Conservation (phyloP, 2,113 vertebrate genomes). For the Seriola rivoliana region DNA sequence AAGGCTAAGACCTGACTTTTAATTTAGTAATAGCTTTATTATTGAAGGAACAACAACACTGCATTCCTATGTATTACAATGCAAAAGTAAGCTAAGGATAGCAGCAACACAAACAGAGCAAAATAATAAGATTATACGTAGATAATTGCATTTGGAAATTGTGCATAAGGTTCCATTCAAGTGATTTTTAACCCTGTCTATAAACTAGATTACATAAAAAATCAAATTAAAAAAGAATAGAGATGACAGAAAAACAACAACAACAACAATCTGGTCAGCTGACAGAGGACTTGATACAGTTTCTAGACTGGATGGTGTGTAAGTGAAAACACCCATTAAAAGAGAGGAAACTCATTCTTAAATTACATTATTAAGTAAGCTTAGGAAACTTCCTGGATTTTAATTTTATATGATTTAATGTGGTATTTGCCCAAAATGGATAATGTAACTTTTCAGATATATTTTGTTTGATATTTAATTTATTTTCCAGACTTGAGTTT, state of each 20-base stretch:
- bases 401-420: not conserved
- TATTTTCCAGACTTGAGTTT: not conserved
- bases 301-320: not conserved
- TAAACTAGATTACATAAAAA: not conserved
- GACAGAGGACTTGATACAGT: not conserved
- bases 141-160: not conserved
- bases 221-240: not conserved
- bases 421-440: not conserved
- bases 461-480: no score
- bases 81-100: not conserved
- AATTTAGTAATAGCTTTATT: not conserved
- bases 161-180: not conserved
- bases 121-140: not conserved
- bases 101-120: no score
- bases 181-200: not conserved
- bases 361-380: no score
- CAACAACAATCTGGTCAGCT: not conserved
- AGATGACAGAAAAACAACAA: not conserved
- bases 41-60: not conserved
- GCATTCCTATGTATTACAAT: not conserved
- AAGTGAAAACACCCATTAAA: no score
- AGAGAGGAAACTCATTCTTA: not conserved
- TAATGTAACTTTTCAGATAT: not conserved
- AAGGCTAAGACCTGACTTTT: not conserved
- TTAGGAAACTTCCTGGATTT: no score